Percentiles rank a stretch among this genome's conserved stretches.
These are phyloP conservation scores for Phaetusa simplex DNA, from an alignment of 2,113 vertebrate genomes.

Conservation along the genomic window DNA sequence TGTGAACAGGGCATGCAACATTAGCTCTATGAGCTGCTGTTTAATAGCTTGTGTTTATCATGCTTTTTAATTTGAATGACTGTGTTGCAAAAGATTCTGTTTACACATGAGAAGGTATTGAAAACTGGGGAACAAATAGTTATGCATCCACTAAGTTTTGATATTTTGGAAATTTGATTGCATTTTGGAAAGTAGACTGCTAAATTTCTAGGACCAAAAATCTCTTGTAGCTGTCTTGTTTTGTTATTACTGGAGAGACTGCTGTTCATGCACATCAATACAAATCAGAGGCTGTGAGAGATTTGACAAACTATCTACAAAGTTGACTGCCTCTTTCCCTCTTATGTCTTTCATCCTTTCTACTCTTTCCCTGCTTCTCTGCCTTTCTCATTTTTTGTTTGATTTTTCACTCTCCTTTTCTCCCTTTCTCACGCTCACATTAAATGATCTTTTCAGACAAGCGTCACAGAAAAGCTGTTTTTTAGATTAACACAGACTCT, in stretches of 20 bases:
- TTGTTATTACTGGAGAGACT: neutral
- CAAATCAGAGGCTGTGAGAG: neutral
- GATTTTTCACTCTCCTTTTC: neutral
- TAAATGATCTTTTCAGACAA: constrained; percentile 33
- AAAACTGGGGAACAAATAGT: neutral
- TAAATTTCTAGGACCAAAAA: neutral
- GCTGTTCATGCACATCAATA: neutral
- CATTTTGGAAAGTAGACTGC: neutral
- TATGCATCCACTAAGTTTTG: neutral
- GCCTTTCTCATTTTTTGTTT: neutral
- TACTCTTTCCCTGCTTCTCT: neutral
- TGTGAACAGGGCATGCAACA: neutral
- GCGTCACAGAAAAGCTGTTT: neutral
- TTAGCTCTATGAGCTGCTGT: neutral
- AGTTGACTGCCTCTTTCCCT: neutral
- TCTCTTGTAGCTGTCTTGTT: neutral
- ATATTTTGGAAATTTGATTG: no score
- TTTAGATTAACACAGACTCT: constrained; percentile 9
- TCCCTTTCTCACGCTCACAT: neutral
- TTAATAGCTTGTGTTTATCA: neutral
- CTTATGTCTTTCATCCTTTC: neutral
- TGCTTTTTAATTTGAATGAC: neutral
- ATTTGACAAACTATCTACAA: neutral
- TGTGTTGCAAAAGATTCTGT: neutral
- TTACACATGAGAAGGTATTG: neutral